phyloP scores from a whole-genome alignment of 1,140 invertebrate genomes.

The Aradophagus sp. region DNA sequence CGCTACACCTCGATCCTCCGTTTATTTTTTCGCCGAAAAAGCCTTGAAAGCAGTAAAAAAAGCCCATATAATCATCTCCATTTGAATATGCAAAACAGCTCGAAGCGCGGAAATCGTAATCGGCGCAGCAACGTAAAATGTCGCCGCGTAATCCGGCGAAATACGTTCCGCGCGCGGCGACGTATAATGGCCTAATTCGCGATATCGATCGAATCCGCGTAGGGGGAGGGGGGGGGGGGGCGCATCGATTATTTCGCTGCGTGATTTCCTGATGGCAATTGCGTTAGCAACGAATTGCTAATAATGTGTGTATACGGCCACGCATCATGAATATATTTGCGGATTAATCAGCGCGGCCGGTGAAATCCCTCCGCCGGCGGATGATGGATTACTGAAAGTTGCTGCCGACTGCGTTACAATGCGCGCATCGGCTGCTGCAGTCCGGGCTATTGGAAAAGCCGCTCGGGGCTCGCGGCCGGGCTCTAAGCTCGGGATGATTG shows the following conservation, averaged over 20 bases:
- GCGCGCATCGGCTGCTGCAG: constrained; percentile 38
- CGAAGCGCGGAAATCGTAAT: too few species aligned
- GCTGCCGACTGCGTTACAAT: constrained; percentile 52
- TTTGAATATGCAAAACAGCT: too few species aligned
- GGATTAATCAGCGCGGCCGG: neutral
- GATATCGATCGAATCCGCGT: constrained; percentile 24
- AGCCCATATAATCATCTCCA: too few species aligned
- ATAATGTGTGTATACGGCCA: constrained; percentile 31
- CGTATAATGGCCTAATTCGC: constrained; percentile 25
- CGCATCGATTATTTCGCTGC: constrained; percentile 34
- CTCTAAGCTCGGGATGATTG: constrained; percentile 69
- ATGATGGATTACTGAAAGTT: constrained; percentile 57
- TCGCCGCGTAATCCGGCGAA: too few species aligned
- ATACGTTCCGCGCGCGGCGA: constrained; percentile 16
- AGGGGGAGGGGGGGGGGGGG: too few species aligned
- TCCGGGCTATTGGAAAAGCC: constrained; percentile 63
- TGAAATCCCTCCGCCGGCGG: constrained; percentile 38
- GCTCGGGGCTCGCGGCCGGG: constrained; percentile 31
- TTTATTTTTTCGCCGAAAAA: too few species aligned
- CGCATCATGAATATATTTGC: constrained; percentile 38
- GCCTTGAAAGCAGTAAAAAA: too few species aligned
- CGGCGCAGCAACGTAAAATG: too few species aligned
- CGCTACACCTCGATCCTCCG: too few species aligned
- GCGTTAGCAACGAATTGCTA: constrained; percentile 44
- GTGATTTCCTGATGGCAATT: constrained; percentile 52